A percentile compares a stretch with the other conserved stretches of the same genome.
These are phyloP conservation scores for Panagrolaimus sp. DNA, from an alignment of 1,140 invertebrate genomes.

Conservation along the genomic window DNA sequence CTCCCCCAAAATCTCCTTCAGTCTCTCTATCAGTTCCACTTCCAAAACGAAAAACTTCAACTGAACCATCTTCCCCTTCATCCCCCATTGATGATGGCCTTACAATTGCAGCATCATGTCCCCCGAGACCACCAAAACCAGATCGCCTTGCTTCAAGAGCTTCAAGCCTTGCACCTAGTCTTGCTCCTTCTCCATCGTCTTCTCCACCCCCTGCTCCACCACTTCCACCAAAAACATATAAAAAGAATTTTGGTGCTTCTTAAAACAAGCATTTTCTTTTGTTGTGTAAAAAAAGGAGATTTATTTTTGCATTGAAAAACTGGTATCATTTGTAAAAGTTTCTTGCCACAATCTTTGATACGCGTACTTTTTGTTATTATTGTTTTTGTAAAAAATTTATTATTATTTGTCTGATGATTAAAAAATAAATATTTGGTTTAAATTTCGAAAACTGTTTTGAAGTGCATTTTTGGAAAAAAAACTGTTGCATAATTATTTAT, in stretches of 20 bases:
- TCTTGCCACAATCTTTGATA: too few species aligned
- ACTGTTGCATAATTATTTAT: too few species aligned
- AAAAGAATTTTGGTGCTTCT: not conserved
- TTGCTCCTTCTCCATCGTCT: not conserved
- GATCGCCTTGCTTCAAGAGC: not conserved
- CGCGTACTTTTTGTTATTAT: too few species aligned
- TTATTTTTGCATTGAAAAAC: too few species aligned
- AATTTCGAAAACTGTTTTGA: too few species aligned
- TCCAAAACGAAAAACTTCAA: slow-evolving; percentile 4
- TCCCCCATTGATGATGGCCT: not conserved
- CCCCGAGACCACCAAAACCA: slow-evolving; percentile 15
- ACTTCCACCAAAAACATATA: slow-evolving; percentile 15
- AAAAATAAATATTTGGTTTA: too few species aligned
- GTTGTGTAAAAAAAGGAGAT: too few species aligned
- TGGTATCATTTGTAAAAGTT: too few species aligned
- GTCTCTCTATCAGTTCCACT: slow-evolving; percentile 24
- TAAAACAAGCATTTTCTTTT: too few species aligned
- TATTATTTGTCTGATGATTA: too few species aligned
- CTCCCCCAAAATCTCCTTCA: slow-evolving; percentile 21
- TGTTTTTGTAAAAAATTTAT: too few species aligned
- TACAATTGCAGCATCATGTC: not conserved
- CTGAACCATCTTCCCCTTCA: not conserved
- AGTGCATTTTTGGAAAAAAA: too few species aligned
- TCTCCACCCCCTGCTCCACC: slow-evolving; percentile 14
- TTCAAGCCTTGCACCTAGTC: not conserved